Evolutionary conservation across 2,888 invertebrate species (phyloP), one percentile per base, ranked within the genome.

Genomic region (Agrotis segetum): DNA sequence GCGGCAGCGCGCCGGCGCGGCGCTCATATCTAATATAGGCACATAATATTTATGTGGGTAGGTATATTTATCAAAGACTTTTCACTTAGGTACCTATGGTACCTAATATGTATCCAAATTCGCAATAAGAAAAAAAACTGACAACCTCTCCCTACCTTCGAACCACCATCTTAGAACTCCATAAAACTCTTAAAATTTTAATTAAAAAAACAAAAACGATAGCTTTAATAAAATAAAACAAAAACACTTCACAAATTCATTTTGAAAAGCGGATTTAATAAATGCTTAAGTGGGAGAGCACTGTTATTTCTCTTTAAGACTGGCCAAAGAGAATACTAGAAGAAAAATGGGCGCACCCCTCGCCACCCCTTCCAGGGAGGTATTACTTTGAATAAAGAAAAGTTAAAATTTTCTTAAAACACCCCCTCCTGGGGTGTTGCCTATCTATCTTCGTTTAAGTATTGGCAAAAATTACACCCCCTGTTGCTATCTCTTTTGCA

Each of bases 401-500:
- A 96, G 94, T 96, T 96, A 95, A 96, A 96, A 96, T 96, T 96
- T 95, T 95, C 95, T 94, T 93, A 91, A 92, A 94, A 91, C 92
- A 87, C 78, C 92, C 93, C 91, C 88, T 74, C 66, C 68, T 75
- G 92, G 93, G 87, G 92, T 91, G 92, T 89, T 88, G 91, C 79
- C 93, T 94, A 94, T 95, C 96, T 95, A 91, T 95, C 95, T 95
- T 96, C 93, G 93, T 95, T 95, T 92, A 95, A 95, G 95, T 95
- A 96, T 96, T 92, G 95, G 95, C 94, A 96, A 96, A 95, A 96
- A 95, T 94, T 90, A 90, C 93, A 92, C 92, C 91, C 89, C 44
- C 19, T 86, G 29, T 79, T 74, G 67, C 87, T 77, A 77, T 93
- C 94, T 89, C 93, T 76, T 81, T 93, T 92, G 64, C 92, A 77